Percentiles rank a stretch among this genome's conserved stretches.
phyloP scores from a whole-genome alignment of 2,113 vertebrate genomes.

The Spea multiplicata region DNA sequence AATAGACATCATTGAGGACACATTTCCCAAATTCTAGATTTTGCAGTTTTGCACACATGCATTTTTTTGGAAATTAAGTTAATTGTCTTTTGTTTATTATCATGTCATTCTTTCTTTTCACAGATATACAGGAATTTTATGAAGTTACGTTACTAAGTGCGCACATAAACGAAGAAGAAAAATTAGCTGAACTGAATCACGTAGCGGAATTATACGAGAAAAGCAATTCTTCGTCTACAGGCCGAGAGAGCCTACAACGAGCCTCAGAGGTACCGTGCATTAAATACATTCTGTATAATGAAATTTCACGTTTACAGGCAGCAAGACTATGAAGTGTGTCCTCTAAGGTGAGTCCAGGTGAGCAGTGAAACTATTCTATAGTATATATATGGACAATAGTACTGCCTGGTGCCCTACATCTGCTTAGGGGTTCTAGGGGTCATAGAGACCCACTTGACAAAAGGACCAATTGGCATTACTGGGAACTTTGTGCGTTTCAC shows the following conservation, averaged over 20 bases:
- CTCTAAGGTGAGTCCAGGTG: too few relatives aligned
- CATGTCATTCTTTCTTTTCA: slow-evolving; percentile 39
- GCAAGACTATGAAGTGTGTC: too few relatives aligned
- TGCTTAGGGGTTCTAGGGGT: too few relatives aligned
- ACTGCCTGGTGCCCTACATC: too few relatives aligned
- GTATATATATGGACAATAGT: background rate
- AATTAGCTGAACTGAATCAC: slow-evolving; percentile 85
- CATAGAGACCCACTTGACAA: too few relatives aligned
- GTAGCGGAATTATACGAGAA: slow-evolving; percentile 85
- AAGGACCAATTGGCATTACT: too few relatives aligned
- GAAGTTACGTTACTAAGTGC: slow-evolving; percentile 88
- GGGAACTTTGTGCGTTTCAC: too few relatives aligned
- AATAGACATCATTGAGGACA: too few relatives aligned
- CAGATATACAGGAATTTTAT: slow-evolving; percentile 97
- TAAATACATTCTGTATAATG: background rate
- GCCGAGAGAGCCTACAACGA: slow-evolving; percentile 59
- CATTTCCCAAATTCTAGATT: too few relatives aligned
- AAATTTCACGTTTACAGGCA: background rate
- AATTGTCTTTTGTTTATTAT: too few relatives aligned
- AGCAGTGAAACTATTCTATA: background rate
- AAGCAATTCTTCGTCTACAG: slow-evolving; percentile 55
- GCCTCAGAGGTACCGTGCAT: slow-evolving; percentile 62
- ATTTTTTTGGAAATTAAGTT: too few relatives aligned
- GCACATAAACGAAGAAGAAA: slow-evolving; percentile 85
- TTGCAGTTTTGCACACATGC: too few relatives aligned